These are phyloP conservation scores for Gymnogyps californianus DNA, from an alignment of 2,113 vertebrate species.

Conservation along the genomic window DNA sequence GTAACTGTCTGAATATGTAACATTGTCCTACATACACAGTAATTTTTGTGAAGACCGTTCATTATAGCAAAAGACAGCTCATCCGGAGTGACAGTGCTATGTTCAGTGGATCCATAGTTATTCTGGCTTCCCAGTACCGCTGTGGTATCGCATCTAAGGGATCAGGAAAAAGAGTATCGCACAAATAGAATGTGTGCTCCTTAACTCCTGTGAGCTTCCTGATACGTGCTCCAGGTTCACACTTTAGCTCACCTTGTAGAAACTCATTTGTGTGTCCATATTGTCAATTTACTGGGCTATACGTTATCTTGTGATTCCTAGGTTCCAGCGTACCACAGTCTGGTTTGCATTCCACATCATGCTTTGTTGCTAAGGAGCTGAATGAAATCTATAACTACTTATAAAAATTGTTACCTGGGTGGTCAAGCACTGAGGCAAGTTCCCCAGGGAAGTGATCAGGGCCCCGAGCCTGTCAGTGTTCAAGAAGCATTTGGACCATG, in stretches of 20 bases:
- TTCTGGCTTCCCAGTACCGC: background rate
- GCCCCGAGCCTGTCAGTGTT: background rate
- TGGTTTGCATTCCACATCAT: background rate
- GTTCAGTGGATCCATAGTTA: background rate
- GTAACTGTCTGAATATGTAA: background rate
- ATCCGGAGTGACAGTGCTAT: background rate
- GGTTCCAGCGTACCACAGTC: background rate
- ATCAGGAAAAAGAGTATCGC: background rate
- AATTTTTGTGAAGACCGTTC: background rate
- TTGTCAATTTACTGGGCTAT: background rate
- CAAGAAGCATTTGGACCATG: background rate
- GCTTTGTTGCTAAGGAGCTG: background rate
- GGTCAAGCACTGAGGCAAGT: background rate
- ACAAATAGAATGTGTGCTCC: background rate
- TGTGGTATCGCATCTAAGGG: background rate
- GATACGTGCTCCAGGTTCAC: rapidly evolving
- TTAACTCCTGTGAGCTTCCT: background rate
- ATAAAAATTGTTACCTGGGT: background rate
- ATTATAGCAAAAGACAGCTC: background rate
- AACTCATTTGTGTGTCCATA: background rate
- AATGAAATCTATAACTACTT: background rate
- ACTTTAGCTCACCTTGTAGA: background rate
- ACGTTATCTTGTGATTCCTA: background rate
- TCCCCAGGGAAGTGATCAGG: background rate
- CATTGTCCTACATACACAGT: background rate